Evolutionary conservation across 1,140 invertebrate genomes (phyloP), one percentile per base, ranked within the genome.

Genomic region (Pseudomyrmex flavicornis): DNA sequence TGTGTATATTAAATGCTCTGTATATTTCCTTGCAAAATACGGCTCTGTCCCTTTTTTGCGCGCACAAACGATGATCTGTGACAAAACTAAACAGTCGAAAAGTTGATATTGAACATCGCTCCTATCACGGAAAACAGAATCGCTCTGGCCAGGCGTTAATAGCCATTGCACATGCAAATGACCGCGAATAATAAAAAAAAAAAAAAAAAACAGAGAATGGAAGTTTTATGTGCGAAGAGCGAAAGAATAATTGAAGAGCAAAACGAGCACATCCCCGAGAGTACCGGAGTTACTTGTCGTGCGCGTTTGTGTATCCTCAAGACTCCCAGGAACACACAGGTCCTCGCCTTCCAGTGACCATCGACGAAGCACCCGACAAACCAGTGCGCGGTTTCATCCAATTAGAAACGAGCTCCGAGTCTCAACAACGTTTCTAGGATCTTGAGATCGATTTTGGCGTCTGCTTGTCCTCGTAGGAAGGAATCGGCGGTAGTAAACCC

Each of bases 401-500:
- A 80, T 80, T 80, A 80, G 76, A 72, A 80, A 80, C 76, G 59
- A 72, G 66, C 56, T 56, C 44, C 61, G 22, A 35, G 76, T 22
- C 56, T 72, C 15, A 59, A 70, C 65, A 59, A 35, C 75, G 35
- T 77, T 22, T 77, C 56, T 54, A 79, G 76, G 52, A 69, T 68
- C 63, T 56, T 48, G 52, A 61, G 44, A 80, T 80, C 76, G 66
- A 80, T 80, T 80, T 80, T 59, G 22, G 59, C 59, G 26, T 76
- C 46, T 65, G 48, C 20, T 20, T 52, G 73, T 58, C 44, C 66
- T 10, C 54, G 66, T 80, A 44, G 22, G 54, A 46, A 79, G 35
- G 74, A 54, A 59, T 26, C 48, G 59, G 66, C 58, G 8, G 15
- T 35, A 58, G 44, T 79, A 87, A 61, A 87, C 86, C 85, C 83